Conservation (phyloP, 2,113 vertebrate species). For the Geococcyx californianus region DNA sequence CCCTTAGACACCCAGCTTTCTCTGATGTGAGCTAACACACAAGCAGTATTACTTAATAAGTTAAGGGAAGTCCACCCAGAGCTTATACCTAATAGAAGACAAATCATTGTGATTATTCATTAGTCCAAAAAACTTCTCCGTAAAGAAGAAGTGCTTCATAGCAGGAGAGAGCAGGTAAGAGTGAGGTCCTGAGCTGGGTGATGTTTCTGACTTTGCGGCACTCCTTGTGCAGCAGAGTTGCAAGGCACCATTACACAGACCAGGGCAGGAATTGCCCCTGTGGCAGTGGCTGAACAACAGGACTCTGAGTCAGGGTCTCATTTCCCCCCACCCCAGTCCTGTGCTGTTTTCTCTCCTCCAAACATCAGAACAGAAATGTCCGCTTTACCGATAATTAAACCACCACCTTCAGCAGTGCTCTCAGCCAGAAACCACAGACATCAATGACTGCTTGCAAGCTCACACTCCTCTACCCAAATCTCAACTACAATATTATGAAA, state of each 20-base stretch:
- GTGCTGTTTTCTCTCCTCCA: neutral
- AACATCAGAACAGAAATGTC: neutral
- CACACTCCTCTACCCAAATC: neutral
- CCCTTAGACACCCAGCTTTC: neutral
- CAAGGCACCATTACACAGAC: neutral
- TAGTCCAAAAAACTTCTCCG: neutral
- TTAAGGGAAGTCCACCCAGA: neutral
- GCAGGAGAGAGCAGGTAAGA: neutral
- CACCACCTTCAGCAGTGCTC: neutral
- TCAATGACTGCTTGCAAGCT: neutral
- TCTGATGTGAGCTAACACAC: neutral
- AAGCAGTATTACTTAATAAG: neutral
- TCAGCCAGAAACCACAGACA: neutral
- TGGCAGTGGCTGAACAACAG: fast-evolving
- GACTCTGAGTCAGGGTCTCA: neutral
- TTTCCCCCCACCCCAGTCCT: neutral
- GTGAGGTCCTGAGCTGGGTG: fast-evolving
- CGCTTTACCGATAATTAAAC: neutral
- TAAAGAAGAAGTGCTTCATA: neutral
- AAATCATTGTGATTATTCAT: neutral
- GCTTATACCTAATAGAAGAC: neutral
- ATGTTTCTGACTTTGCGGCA: neutral
- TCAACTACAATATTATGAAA: neutral
- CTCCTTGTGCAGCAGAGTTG: neutral
- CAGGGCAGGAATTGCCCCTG: fast-evolving